Base-by-base conservation (phyloP, 2,888 invertebrate genomes). In the Drosophila rellima region DNA sequence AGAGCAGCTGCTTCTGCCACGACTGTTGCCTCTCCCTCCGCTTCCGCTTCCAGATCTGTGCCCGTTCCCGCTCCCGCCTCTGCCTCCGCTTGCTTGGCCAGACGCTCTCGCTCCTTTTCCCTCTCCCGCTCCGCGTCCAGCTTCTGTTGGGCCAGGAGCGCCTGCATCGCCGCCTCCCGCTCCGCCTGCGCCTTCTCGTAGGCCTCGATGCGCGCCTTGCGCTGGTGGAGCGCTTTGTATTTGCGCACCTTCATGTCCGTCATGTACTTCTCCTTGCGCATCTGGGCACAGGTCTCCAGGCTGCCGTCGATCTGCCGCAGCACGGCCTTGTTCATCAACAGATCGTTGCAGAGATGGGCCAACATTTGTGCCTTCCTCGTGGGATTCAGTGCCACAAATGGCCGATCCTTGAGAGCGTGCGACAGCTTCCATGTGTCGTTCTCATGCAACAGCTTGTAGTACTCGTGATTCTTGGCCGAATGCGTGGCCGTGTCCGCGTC, bases 201-300 rank as follows among this genome's bases (percentile, higher is more conserved):
- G 6, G 96, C 96, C 88, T 96, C 96, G 61, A 95, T 94, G 61
- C 97, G 94, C 0, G 95, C 93, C 91, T 96, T 97, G 35, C 96
- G 94, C 86, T 95, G 95, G 78, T 97, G 96, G 50, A 96, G 77
- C 18, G 92, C 91, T 70, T 94, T 96, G 93, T 93, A 97, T 95
- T 98, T 98, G 91, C 98, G 94, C 48, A 98, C 95, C 93, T 98
- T 97, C 90, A 97, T 97, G 90, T 99, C 99, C 86, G 98, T 94
- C 68, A 98, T 94, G 94, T 98, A 98, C 82, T 98, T 95, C 90
- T 99, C 98, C 88, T 98, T 96, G 91, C 96, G 96, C 80, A 97
- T 94, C 87, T 96, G 97, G 73, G 96, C 96, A 72, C 97, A 96
- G 57, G 95, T 96, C 76, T 99, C 98, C 51, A 99, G 94, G 68